These are phyloP conservation scores for Vespertilio murinus DNA, from an alignment of 2,797 vertebrate genomes.

Conservation along the genomic window DNA sequence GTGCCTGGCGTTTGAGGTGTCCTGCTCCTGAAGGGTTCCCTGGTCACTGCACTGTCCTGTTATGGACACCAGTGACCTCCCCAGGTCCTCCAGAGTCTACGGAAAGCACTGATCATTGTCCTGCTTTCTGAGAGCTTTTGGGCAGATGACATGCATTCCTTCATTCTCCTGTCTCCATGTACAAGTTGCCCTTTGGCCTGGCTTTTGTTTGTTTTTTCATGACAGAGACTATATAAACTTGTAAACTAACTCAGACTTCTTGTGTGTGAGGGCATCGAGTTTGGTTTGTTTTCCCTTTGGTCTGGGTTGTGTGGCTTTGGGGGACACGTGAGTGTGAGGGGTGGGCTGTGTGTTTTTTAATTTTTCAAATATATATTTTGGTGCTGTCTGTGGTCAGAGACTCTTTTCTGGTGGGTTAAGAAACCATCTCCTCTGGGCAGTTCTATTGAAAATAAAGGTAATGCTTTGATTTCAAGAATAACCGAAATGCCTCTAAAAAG, in stretches of 20 bases:
- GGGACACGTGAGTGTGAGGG: background rate
- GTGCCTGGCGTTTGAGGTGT: too few relatives aligned
- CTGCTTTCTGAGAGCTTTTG: conserved; percentile 79
- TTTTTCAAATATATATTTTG: conserved; percentile 81
- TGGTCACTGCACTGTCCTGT: too few relatives aligned
- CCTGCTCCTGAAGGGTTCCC: conserved; percentile 59
- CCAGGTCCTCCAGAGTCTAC: background rate
- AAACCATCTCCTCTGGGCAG: conserved; percentile 79
- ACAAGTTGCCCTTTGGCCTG: conserved; percentile 54
- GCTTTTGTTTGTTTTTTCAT: conserved; percentile 63
- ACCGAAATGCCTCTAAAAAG: conserved; percentile 74
- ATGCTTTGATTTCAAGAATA: conserved; percentile 72
- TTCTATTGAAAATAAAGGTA: conserved; percentile 81
- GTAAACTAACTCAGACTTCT: conserved; percentile 83
- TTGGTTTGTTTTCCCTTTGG: conserved; percentile 8
- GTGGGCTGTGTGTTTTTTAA: conserved; percentile 43
- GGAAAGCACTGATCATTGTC: conserved; percentile 61
- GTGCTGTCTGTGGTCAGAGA: conserved; percentile 86
- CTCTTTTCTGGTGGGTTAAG: conserved; percentile 77
- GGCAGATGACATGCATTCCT: conserved; percentile 63
- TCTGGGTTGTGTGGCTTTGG: conserved; percentile 29
- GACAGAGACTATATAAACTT: conserved; percentile 85
- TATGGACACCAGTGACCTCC: background rate
- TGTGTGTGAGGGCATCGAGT: conserved; percentile 34
- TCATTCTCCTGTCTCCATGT: conserved; percentile 60